Evolutionary conservation across 2,113 vertebrate genomes (phyloP).

Genomic region (Nibea coibor): DNA sequence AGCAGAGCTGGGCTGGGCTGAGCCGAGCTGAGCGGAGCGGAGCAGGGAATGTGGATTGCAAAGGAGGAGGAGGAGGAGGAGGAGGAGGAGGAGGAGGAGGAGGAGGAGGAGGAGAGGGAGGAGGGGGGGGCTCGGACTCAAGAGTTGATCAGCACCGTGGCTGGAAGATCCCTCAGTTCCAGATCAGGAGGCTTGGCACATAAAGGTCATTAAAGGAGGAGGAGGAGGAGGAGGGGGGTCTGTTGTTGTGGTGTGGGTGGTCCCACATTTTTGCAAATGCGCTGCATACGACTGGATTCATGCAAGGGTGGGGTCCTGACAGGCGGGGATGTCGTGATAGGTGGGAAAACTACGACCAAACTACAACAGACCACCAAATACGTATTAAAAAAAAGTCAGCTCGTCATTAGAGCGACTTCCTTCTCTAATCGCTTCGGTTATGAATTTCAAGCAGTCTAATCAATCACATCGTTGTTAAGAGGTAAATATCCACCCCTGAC

Average conservation of each 20-base stretch:
- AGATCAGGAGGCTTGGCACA: slow-evolving; percentile 62
- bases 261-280: slow-evolving; percentile 43
- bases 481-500: background rate
- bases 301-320: slow-evolving; percentile 20
- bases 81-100: no score
- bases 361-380: background rate
- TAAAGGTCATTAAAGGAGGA: slow-evolving; percentile 56
- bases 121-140: background rate
- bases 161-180: slow-evolving; percentile 62
- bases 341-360: slow-evolving; percentile 10
- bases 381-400: no score
- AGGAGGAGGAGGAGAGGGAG: no score
- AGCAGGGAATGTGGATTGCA: slow-evolving; percentile 42
- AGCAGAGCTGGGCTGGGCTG: slow-evolving; percentile 75
- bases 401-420: background rate
- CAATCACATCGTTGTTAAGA: no score
- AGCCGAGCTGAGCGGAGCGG: background rate
- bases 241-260: slow-evolving; percentile 59
- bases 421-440: no score
- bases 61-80: no score
- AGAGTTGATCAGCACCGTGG: slow-evolving; percentile 50
- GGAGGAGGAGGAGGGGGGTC: background rate
- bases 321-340: background rate
- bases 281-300: slow-evolving; percentile 26
- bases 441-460: background rate